phyloP scores from a whole-genome alignment of 2,797 vertebrate genomes.

The Lacerta agilis region DNA sequence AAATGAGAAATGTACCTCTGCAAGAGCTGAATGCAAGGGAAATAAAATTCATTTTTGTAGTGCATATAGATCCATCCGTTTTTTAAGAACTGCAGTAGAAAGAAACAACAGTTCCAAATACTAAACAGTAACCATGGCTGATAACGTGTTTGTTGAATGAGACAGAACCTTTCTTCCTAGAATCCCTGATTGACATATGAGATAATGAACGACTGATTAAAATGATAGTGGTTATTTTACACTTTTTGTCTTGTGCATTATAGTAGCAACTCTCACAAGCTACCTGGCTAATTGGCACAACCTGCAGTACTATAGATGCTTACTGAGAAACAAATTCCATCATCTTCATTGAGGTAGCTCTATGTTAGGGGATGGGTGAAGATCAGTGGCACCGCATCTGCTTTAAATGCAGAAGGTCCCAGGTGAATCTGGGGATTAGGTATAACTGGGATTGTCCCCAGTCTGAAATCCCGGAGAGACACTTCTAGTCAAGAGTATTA shows the following conservation, averaged over 20 bases:
- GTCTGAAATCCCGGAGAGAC: no score
- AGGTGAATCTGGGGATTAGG: no score
- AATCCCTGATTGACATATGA: constrained; percentile 11
- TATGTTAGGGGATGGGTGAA: no score
- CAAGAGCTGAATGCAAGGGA: constrained; percentile 27
- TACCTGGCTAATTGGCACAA: neutral
- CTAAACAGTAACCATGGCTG: constrained; percentile 15
- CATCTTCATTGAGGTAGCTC: neutral
- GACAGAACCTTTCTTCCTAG: constrained; percentile 36
- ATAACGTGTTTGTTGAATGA: constrained; percentile 18
- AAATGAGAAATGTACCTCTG: constrained; percentile 37
- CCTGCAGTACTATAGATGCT: neutral
- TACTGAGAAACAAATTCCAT: neutral
- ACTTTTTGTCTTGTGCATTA: neutral
- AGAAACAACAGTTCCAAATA: constrained; percentile 1
- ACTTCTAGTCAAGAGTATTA: no score
- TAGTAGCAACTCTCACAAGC: neutral
- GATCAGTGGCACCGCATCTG: no score
- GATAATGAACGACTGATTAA: neutral
- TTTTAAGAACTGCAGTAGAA: constrained; percentile 24
- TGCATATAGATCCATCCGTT: constrained; percentile 8
- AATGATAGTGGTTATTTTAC: constrained; percentile 4
- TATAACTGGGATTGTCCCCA: no score
- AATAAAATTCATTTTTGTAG: constrained; percentile 41
- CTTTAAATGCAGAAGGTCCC: no score